Percentiles rank a stretch among this genome's conserved stretches.
Evolutionary conservation across 2,888 invertebrate species (phyloP).

Genomic region (Caenorhabditis panamensis): DNA sequence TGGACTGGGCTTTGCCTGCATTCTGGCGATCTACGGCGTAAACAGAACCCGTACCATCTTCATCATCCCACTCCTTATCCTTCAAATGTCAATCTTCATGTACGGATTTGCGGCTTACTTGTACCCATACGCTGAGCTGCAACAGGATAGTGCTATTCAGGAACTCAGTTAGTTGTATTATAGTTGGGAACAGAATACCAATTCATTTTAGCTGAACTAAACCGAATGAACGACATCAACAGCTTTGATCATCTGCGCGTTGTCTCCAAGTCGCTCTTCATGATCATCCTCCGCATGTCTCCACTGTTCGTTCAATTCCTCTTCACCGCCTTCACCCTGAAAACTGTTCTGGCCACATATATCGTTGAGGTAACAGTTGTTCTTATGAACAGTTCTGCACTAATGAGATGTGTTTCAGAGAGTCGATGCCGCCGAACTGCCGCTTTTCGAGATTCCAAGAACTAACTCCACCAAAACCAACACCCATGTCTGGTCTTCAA

Average conservation of each 20-base stretch:
- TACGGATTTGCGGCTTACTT: constrained; percentile 26
- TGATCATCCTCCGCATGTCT: constrained; percentile 9
- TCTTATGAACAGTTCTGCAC: no score
- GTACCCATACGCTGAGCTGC: neutral
- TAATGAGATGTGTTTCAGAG: no score
- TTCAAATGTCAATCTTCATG: constrained; percentile 12
- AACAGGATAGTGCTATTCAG: neutral
- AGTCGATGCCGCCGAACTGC: neutral
- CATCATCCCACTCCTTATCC: constrained; percentile 21
- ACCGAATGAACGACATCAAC: neutral
- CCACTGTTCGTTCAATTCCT: constrained; percentile 10
- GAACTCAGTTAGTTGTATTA: neutral
- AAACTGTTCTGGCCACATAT: neutral
- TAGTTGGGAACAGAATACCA: neutral
- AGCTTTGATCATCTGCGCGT: neutral
- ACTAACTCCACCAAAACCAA: neutral
- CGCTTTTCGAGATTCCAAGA: neutral
- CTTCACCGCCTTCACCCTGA: constrained; percentile 5
- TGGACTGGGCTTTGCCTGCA: neutral
- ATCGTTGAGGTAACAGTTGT: neutral
- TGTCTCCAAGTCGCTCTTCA: neutral
- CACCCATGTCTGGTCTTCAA: constrained; percentile 42
- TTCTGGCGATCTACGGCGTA: neutral
- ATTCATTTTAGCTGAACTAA: neutral
- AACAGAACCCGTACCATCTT: neutral